These are phyloP conservation scores for Hypsopygia costalis DNA, from an alignment of 2,888 invertebrate genomes.

Conservation along the genomic window DNA sequence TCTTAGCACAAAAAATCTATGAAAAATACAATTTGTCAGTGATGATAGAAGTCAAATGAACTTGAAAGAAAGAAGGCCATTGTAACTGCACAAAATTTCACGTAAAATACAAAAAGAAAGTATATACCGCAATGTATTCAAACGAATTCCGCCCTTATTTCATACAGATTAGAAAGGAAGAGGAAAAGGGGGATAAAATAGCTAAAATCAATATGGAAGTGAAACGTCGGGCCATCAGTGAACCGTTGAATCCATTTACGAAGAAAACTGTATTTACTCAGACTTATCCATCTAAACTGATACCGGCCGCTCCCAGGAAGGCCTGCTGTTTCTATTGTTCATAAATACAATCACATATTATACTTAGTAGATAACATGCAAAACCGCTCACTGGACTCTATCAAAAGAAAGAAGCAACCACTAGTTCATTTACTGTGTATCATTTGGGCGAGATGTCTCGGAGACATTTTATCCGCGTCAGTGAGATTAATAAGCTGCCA, in stretches of 20 bases:
- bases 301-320: slow-evolving; percentile 60
- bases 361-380: slow-evolving; percentile 27
- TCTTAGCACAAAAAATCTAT: slow-evolving; percentile 7
- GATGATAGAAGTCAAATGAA: no score
- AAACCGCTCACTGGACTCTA: slow-evolving; percentile 15
- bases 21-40: no score
- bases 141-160: slow-evolving; percentile 66
- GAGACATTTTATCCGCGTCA: slow-evolving; percentile 37
- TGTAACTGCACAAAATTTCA: no score
- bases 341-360: slow-evolving; percentile 12
- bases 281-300: slow-evolving; percentile 57
- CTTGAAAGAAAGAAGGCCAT: no score
- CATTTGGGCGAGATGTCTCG: slow-evolving; percentile 42
- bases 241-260: slow-evolving; percentile 54
- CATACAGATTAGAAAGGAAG: slow-evolving; percentile 59
- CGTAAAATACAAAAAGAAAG: no score
- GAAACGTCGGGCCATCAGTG: slow-evolving; percentile 40
- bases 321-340: slow-evolving; percentile 59
- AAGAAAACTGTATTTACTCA: slow-evolving; percentile 56
- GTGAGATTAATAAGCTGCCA: slow-evolving; percentile 43
- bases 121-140: slow-evolving; percentile 32
- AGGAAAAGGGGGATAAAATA: slow-evolving; percentile 66
- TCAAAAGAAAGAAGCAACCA: slow-evolving; percentile 28
- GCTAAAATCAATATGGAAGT: slow-evolving; percentile 66
- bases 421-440: slow-evolving; percentile 39